phyloP scores from a whole-genome alignment of 2,113 vertebrate genomes.

The Dolichallabes microphthalmus region DNA sequence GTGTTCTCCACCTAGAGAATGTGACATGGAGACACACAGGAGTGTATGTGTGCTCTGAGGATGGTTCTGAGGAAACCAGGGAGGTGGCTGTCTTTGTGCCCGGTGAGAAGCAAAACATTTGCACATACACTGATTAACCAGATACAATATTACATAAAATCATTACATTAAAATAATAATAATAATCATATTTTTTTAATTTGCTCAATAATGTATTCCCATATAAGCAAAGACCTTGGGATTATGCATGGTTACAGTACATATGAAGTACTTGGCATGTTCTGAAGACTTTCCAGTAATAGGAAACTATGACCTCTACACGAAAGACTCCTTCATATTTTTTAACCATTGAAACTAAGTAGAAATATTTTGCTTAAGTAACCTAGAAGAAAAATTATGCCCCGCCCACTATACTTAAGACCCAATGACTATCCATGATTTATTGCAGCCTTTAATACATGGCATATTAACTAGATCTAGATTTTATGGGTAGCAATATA shows the following conservation, averaged over 20 bases:
- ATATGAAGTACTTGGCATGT: neutral
- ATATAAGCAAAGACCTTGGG: neutral
- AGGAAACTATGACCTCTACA: too few species aligned
- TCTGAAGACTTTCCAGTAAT: too few species aligned
- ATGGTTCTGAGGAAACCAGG: constrained; percentile 50
- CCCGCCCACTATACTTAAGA: neutral
- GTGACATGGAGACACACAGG: constrained; percentile 82
- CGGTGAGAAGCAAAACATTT: constrained; percentile 70
- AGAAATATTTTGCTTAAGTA: neutral
- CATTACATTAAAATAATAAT: too few species aligned
- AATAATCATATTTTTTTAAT: too few species aligned
- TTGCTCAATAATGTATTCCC: neutral
- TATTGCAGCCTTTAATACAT: neutral
- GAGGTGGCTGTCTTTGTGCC: constrained; percentile 87
- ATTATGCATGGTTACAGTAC: neutral
- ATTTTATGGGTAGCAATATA: neutral
- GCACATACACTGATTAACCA: neutral
- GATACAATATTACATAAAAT: neutral
- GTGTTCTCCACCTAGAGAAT: constrained; percentile 71
- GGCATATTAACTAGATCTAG: neutral
- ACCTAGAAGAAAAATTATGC: neutral
- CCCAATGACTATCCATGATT: neutral
- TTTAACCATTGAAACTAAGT: neutral
- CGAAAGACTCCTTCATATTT: neutral
- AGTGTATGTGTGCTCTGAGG: constrained; percentile 79